Conservation (phyloP, 2,113 vertebrate species). For the Thinocorus orbignyianus region DNA sequence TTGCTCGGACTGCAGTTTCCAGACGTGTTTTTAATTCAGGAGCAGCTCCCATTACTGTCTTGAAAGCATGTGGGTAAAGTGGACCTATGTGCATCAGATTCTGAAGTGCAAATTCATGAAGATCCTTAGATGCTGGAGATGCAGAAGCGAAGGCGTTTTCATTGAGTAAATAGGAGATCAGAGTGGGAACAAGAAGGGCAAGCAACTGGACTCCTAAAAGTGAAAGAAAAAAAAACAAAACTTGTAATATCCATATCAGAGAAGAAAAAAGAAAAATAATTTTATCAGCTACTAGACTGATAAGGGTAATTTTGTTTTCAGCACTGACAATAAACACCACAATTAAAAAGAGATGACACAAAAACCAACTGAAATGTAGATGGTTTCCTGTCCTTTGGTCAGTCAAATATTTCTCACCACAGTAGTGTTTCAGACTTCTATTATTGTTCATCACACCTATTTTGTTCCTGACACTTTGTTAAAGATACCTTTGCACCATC, state of each 20-base stretch:
- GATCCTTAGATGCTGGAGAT: conserved; percentile 82
- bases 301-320: not conserved
- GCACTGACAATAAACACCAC: not conserved
- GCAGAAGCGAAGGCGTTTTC: conserved; percentile 89
- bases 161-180: conserved; percentile 95
- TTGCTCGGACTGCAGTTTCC: conserved; percentile 93
- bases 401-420: not conserved
- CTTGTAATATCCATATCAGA: not conserved
- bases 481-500: not conserved
- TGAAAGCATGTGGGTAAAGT: conserved; percentile 95
- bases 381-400: not conserved
- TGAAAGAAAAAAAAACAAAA: not conserved
- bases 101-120: conserved; percentile 97
- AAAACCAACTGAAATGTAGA: not conserved
- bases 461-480: not conserved
- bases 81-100: conserved; percentile 97
- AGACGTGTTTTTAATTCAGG: conserved; percentile 92
- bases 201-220: conserved; percentile 90
- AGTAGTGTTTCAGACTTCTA: not conserved
- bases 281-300: not conserved
- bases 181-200: conserved; percentile 92
- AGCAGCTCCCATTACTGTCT: conserved; percentile 95
- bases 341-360: not conserved
- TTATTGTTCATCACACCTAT: not conserved
- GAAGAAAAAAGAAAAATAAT: not conserved